Percentiles rank a stretch among this genome's conserved stretches.
Conservation (phyloP, 2,797 vertebrate species). For the Galagoides demidoff region DNA sequence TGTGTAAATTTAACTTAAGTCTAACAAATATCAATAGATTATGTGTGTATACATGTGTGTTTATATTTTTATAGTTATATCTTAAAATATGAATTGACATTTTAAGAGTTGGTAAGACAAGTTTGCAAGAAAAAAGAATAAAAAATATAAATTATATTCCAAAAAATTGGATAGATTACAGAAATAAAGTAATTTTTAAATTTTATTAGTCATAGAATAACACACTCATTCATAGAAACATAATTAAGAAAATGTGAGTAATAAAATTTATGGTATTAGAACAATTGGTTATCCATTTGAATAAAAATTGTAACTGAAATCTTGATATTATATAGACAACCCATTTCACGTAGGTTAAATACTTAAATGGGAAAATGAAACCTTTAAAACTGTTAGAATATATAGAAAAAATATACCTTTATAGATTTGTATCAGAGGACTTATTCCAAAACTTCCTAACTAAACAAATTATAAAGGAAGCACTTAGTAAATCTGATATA, state of each 20-base stretch:
- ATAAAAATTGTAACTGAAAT: neutral
- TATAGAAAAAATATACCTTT: neutral
- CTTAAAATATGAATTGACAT: neutral
- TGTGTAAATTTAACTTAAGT: neutral
- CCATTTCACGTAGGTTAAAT: neutral
- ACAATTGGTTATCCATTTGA: neutral
- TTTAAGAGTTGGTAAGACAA: neutral
- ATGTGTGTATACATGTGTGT: neutral
- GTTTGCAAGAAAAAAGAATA: neutral
- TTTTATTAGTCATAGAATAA: neutral
- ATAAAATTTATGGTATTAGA: neutral
- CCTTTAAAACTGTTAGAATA: neutral
- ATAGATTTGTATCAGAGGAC: neutral
- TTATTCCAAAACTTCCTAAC: neutral
- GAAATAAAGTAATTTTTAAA: neutral
- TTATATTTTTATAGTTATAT: neutral
- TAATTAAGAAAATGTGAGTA: neutral
- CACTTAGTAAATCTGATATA: neutral
- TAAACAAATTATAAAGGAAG: neutral
- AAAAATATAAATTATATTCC: neutral
- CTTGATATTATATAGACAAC: neutral
- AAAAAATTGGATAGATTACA: neutral
- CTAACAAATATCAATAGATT: neutral
- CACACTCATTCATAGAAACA: neutral
- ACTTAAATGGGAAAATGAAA: neutral